These are phyloP conservation scores for Leucophenga maculata DNA, from an alignment of 2,888 invertebrate genomes.

Conservation along the genomic window DNA sequence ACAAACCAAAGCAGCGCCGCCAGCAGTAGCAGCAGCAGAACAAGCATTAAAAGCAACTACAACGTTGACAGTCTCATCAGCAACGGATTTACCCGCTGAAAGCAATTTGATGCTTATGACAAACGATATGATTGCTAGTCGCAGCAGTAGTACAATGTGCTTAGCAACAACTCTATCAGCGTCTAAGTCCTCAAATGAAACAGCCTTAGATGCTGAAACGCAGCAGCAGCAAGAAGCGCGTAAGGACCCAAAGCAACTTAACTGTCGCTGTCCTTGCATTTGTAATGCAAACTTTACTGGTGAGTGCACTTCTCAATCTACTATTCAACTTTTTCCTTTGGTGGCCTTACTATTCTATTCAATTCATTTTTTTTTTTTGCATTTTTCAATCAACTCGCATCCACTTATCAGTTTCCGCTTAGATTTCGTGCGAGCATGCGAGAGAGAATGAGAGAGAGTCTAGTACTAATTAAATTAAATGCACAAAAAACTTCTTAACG, in stretches of 20 bases:
- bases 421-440: constrained; percentile 9
- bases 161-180: constrained; percentile 21
- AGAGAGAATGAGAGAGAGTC: not conserved
- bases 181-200: not conserved
- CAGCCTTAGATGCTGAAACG: not conserved
- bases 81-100: not conserved
- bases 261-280: constrained; percentile 38
- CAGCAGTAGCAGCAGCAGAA: constrained; percentile 28
- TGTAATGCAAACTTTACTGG: constrained; percentile 42
- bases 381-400: constrained; percentile 41
- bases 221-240: not conserved
- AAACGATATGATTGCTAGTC: too few relatives aligned
- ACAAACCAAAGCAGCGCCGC: not conserved
- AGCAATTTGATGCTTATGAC: not conserved
- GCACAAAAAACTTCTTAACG: constrained; percentile 20
- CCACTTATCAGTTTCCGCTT: constrained; percentile 38
- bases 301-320: constrained; percentile 31
- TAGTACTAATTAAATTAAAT: constrained; percentile 26
- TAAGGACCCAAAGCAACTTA: not conserved
- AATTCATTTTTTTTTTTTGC: not conserved
- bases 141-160: not conserved
- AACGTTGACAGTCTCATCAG: not conserved
- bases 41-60: constrained; percentile 2
- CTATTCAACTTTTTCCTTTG: not conserved
- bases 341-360: not conserved